Evolutionary conservation across 1,140 invertebrate species (phyloP), one percentile per base, ranked within the genome.

Genomic region (Dendroctonus ponderosae): DNA sequence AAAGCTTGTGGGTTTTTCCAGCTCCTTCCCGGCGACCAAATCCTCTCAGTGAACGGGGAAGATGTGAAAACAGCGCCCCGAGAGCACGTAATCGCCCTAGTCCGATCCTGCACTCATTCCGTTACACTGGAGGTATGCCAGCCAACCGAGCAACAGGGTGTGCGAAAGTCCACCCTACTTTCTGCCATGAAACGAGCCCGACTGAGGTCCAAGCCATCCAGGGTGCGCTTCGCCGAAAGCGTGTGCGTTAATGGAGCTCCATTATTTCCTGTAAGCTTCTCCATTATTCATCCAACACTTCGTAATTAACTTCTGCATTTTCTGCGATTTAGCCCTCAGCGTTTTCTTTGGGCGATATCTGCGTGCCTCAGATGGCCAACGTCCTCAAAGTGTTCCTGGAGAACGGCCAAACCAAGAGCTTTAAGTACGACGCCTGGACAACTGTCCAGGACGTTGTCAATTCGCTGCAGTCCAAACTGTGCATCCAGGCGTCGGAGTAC

Each of bases 331-430:
- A 92, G 89, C 87, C 89, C 7, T 91, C 89, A 15, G 86, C 87
- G 2, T 89, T 90, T 76, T 89, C 88, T 3, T 79, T 88, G 44
- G 87, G 89, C 46, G 91, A 94, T 72, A 86, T 91, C 49, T 91
- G 89, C 74, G 83, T 93, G 42, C 91, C 93, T 11, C 90, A 92
- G 40, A 92, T 96, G 87, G 93, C 93, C 8, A 96, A 94, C 80
- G 93, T 96, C 7, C 83, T 96, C 37, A 94, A 96, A 81, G 92
- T 94, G 42, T 96, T 95, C 77, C 82, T 96, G 37, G 94, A 97
- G 80, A 97, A 96, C 78, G 93, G 94, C 4, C 94, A 96, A 80
- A 96, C 94, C 5, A 96, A 96, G 79, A 95, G 92, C n/a, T 97
- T 97, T 79, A 96, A 96, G 78, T 97, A 97, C 77, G 93, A 97